phyloP scores from a whole-genome alignment of 2,888 invertebrate genomes.

The Cyclophora punctaria region DNA sequence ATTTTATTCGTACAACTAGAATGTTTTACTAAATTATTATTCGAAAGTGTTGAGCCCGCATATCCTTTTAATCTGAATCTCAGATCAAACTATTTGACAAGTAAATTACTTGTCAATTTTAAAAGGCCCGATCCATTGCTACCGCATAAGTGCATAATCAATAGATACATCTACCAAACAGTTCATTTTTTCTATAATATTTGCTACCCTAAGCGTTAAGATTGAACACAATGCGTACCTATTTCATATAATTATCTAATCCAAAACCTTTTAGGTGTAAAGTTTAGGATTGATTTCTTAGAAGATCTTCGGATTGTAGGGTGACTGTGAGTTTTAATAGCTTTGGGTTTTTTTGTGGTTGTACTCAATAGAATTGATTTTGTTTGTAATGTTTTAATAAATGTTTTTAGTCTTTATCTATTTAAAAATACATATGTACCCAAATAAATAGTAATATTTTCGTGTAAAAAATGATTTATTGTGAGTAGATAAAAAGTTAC shows the following conservation, averaged over 20 bases:
- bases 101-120: slow-evolving; percentile 43
- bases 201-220: slow-evolving; percentile 37
- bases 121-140: slow-evolving; percentile 37
- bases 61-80: no score
- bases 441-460: no score
- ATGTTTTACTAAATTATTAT: no score
- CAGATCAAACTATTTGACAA: slow-evolving; percentile 34
- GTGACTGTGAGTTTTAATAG: slow-evolving; percentile 12
- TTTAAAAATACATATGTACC: no score
- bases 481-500: no score
- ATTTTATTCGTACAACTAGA: no score
- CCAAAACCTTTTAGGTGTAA: slow-evolving; percentile 71
- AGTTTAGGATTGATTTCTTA: slow-evolving; percentile 59
- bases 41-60: no score
- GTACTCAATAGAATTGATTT: no score
- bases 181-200: slow-evolving; percentile 22
- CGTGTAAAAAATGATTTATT: no score
- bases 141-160: slow-evolving; percentile 63
- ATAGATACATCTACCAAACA: slow-evolving; percentile 48
- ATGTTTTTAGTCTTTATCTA: no score
- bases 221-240: slow-evolving; percentile 33
- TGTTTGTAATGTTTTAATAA: no score
- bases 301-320: slow-evolving; percentile 42
- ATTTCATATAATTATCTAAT: slow-evolving; percentile 70
- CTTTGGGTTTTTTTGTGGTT: no score